Evolutionary conservation across 2,113 vertebrate species (phyloP), one percentile per base, ranked within the genome.

Genomic region (Paralichthys olivaceus): DNA sequence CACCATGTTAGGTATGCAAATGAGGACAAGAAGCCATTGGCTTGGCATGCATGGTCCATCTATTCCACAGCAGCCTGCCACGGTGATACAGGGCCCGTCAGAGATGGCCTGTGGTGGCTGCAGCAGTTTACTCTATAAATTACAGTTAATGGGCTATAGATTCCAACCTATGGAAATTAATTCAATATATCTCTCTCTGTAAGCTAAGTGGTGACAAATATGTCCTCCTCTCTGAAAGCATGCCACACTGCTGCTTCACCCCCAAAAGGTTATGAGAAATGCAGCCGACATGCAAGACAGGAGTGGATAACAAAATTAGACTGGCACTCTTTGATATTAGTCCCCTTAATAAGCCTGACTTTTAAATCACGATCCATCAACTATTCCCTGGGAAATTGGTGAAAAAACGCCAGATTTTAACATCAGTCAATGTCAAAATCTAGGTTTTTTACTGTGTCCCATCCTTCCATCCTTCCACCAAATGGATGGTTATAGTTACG

Each of bases 1-100:
- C 65, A 54, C 43, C 77, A 72, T 88, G 90, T 90, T 89, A 88
- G 77, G 72, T 87, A 93, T 93, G 90, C 89, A 91, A 92, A 94
- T 90, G 81, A 88, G 40, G 72, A 79, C 32, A 69, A 69, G 62
- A 75, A 84, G 55, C 86, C 78, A 83, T 71, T 78, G 86, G 80
- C 75, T 84, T 66, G 81, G 79, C 75, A 32, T 63, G 83, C 75
- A 85, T 47, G 75, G 69, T 56, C 82, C 68, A 81, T 90, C 70
- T 84, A 83, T 74, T 84, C 83, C 64, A 75, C 72, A 66, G 58
- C 80, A 69, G 60, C 75, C 63, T 43, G 77, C 79, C 65, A 68
- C 51, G 26, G 65, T 70, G 75, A 84, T 69, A 65, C 75, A 71
- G 83, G 61, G 45, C 73, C 67, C 32, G 77, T 70, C 75, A 73